Conservation (phyloP, 2,113 vertebrate species). For the Microcebus lehilahytsara region DNA sequence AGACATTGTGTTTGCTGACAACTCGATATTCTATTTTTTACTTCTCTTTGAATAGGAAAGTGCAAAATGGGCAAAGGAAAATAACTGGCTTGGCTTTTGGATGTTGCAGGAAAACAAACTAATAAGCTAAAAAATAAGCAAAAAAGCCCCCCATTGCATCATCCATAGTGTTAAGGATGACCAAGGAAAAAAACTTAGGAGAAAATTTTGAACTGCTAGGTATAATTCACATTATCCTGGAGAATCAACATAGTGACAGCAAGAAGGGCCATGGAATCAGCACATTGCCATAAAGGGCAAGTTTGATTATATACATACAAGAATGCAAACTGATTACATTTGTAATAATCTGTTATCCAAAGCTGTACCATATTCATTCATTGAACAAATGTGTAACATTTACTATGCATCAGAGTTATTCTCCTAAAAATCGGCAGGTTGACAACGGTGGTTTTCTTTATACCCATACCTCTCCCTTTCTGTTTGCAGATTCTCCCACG, state of each 20-base stretch:
- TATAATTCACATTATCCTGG: not conserved
- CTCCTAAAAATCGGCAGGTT: not conserved
- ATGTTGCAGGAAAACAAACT: not conserved
- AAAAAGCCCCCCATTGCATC: not conserved
- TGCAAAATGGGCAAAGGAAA: conserved; percentile 52
- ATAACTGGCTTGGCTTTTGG: conserved; percentile 37
- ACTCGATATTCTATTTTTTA: conserved; percentile 59
- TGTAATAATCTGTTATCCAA: conserved; percentile 36
- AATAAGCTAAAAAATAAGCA: not conserved
- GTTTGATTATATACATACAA: conserved; percentile 47
- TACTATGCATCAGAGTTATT: not conserved
- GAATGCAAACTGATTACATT: conserved; percentile 46
- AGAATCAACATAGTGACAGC: conserved; percentile 26
- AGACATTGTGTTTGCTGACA: conserved; percentile 73
- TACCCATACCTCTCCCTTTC: not conserved
- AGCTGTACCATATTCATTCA: not conserved
- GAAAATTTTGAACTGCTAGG: not conserved
- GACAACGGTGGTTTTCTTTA: not conserved
- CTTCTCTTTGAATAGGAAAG: conserved; percentile 51
- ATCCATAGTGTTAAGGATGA: not conserved
- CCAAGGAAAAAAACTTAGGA: not conserved
- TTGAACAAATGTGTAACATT: conserved; percentile 28
- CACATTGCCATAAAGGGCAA: conserved; percentile 27
- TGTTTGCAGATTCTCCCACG: not conserved
- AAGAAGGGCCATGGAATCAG: not conserved